Conservation (phyloP, 2,113 vertebrate genomes). For the Piprites chloris region DNA sequence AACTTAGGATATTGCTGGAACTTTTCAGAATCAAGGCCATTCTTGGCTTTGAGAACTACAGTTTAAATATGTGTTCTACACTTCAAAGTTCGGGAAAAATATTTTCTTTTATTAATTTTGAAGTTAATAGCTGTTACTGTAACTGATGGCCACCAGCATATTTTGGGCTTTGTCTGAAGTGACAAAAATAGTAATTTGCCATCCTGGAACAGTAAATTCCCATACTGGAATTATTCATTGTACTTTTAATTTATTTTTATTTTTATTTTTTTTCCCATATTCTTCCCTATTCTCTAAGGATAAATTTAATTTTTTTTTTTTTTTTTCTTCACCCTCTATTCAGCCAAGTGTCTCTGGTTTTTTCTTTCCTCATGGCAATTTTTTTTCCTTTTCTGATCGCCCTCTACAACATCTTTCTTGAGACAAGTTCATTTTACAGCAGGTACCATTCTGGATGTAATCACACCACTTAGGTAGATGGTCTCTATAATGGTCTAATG, state of each 20-base stretch:
- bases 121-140: neutral
- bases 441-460: neutral
- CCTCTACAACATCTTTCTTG: neutral
- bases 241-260: too few species aligned
- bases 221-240: neutral
- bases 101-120: neutral
- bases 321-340: neutral
- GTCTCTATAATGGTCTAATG: neutral
- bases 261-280: neutral
- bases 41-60: neutral
- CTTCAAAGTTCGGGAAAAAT: neutral
- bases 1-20: neutral
- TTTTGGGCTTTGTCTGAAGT: neutral
- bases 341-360: neutral
- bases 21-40: neutral
- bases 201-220: neutral
- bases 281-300: neutral
- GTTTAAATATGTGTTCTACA: neutral
- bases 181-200: neutral
- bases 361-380: neutral
- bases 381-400: neutral
- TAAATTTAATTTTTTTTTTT: neutral
- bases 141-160: rapidly evolving
- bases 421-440: neutral
- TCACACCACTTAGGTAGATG: neutral